These are phyloP conservation scores for Heteromyza rotundicornis DNA, from an alignment of 2,888 invertebrate genomes.

Conservation along the genomic window DNA sequence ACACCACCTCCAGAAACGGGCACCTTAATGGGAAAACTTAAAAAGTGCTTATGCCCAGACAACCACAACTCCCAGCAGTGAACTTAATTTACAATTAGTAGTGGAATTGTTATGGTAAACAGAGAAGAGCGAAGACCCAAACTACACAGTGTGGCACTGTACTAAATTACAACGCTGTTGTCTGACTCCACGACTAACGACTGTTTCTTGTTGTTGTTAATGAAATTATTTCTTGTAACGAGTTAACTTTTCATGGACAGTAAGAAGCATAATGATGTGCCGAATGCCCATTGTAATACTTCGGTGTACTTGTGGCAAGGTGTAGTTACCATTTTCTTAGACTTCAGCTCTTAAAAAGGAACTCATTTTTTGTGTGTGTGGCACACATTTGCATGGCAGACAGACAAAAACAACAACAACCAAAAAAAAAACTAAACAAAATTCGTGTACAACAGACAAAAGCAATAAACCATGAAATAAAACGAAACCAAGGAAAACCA, in stretches of 20 bases:
- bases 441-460: not conserved
- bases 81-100: slow-evolving; percentile 50
- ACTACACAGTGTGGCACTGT: not conserved
- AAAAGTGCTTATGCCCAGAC: not conserved
- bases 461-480: not conserved
- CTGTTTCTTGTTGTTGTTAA: slow-evolving; percentile 12
- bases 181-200: not conserved
- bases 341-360: no score
- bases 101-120: slow-evolving; percentile 7
- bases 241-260: slow-evolving; percentile 14
- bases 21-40: not conserved
- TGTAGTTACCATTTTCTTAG: no score
- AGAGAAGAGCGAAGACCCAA: not conserved
- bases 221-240: slow-evolving; percentile 14
- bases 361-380: not conserved
- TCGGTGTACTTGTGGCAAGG: no score
- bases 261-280: not conserved
- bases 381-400: slow-evolving; percentile 3
- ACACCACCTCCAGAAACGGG: no score
- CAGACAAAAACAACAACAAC: slow-evolving; percentile 2
- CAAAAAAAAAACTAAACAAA: not conserved
- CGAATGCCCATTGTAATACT: not conserved
- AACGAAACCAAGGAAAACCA: no score
- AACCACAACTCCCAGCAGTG: slow-evolving; percentile 28
- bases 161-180: slow-evolving; percentile 3